These are phyloP conservation scores for Crocodylus rhombifer DNA, from an alignment of 2,797 vertebrate genomes.

Conservation along the genomic window DNA sequence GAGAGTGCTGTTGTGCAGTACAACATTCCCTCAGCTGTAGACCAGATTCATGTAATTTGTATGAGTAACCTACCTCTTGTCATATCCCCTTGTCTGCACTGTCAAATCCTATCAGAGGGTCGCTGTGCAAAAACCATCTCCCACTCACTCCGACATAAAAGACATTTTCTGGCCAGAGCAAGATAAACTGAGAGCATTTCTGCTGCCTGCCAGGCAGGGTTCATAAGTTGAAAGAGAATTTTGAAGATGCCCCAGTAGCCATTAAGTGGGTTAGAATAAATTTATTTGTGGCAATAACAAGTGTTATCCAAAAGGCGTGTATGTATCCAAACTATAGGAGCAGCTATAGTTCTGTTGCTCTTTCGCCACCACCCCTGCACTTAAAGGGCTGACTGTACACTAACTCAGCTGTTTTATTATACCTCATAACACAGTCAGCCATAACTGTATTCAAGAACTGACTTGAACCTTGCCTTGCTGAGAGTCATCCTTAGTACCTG, in stretches of 20 bases:
- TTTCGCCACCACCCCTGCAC: neutral
- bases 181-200: neutral
- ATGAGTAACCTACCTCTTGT: neutral
- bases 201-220: conserved; percentile 10
- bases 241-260: neutral
- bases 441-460: neutral
- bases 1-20: neutral
- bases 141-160: neutral
- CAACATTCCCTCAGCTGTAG: neutral
- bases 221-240: neutral
- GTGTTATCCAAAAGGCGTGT: neutral
- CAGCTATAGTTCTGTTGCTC: neutral
- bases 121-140: neutral
- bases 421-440: neutral
- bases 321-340: neutral
- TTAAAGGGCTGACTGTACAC: neutral
- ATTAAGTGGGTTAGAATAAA: neutral
- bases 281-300: neutral
- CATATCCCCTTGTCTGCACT: neutral
- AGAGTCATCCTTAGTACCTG: too few relatives aligned
- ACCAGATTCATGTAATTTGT: neutral
- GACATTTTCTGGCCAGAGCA: neutral
- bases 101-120: conserved; percentile 6
- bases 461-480: neutral
- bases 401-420: neutral